Conservation (phyloP, 1,140 invertebrate species). For the Pseudomyrmex pallidus region DNA sequence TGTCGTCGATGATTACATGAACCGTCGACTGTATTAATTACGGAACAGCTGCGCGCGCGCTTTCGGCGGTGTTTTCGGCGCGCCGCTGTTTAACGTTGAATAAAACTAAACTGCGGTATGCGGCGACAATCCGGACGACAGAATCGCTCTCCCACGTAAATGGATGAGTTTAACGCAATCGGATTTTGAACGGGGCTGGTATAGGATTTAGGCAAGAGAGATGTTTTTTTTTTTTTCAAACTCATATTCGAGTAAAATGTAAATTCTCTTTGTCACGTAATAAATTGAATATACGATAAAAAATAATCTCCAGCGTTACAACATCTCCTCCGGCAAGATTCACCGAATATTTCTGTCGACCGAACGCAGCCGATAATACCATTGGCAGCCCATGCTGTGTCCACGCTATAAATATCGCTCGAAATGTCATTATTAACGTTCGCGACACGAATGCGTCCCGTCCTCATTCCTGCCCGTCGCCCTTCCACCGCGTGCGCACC, state of each 20-base stretch:
- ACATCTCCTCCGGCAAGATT: neutral
- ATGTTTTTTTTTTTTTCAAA: slow-evolving; percentile 2
- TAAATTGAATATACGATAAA: slow-evolving; percentile 6
- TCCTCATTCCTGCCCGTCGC: slow-evolving; percentile 35
- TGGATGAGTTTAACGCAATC: neutral
- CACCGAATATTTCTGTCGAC: slow-evolving; percentile 14
- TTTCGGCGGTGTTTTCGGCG: slow-evolving; percentile 15
- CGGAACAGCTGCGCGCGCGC: slow-evolving; percentile 45
- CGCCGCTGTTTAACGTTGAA: slow-evolving; percentile 33
- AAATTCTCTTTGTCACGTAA: slow-evolving; percentile 21
- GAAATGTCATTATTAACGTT: slow-evolving; percentile 56
- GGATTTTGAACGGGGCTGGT: neutral
- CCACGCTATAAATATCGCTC: slow-evolving; percentile 39
- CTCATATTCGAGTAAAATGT: slow-evolving; percentile 10
- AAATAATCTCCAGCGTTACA: slow-evolving; percentile 3
- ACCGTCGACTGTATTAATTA: slow-evolving; percentile 61
- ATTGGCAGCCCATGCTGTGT: slow-evolving; percentile 9
- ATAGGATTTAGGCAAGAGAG: neutral
- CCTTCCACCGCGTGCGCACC: neutral
- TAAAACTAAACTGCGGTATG: slow-evolving; percentile 34
- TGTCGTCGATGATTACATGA: slow-evolving; percentile 59
- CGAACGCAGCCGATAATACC: slow-evolving; percentile 37
- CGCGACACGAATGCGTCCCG: slow-evolving; percentile 55
- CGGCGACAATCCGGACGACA: slow-evolving; percentile 23
- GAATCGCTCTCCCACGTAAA: slow-evolving; percentile 29